Evolutionary conservation across 2,113 vertebrate species (phyloP).

Genomic region (Cinclus cinclus): DNA sequence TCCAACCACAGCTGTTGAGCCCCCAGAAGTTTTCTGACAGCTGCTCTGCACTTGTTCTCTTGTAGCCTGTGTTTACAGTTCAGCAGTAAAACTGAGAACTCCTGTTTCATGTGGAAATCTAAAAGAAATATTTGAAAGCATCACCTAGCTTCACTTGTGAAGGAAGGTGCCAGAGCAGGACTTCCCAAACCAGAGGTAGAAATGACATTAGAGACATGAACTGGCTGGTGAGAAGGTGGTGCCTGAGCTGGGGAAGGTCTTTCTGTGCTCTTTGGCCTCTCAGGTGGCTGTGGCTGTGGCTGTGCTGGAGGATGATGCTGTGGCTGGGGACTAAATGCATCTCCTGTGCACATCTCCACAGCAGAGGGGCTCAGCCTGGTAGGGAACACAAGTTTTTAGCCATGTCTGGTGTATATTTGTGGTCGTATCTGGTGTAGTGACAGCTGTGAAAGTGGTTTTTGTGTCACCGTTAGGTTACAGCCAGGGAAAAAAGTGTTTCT

Average conservation of each 20-base stretch:
- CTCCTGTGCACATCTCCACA: neutral
- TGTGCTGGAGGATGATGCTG: neutral
- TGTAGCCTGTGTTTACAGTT: neutral
- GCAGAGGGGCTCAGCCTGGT: neutral
- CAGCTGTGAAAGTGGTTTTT: neutral
- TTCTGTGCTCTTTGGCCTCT: neutral
- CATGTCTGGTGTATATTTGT: accelerated
- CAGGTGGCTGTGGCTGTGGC: neutral
- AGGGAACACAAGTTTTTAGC: neutral
- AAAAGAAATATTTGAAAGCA: neutral
- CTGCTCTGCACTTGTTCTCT: neutral
- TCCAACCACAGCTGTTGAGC: neutral
- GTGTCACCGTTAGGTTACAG: accelerated
- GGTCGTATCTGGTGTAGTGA: neutral
- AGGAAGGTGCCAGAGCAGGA: neutral
- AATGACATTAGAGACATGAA: accelerated
- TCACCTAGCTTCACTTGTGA: neutral
- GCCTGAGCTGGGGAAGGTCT: neutral
- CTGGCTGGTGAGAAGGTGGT: neutral
- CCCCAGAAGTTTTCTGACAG: neutral
- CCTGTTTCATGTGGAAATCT: neutral
- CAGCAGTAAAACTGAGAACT: neutral
- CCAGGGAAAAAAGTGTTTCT: neutral
- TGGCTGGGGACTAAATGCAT: neutral
- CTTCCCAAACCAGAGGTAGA: neutral